These are phyloP conservation scores for Gorsachius magnificus DNA, from an alignment of 2,797 vertebrate species.

Conservation along the genomic window DNA sequence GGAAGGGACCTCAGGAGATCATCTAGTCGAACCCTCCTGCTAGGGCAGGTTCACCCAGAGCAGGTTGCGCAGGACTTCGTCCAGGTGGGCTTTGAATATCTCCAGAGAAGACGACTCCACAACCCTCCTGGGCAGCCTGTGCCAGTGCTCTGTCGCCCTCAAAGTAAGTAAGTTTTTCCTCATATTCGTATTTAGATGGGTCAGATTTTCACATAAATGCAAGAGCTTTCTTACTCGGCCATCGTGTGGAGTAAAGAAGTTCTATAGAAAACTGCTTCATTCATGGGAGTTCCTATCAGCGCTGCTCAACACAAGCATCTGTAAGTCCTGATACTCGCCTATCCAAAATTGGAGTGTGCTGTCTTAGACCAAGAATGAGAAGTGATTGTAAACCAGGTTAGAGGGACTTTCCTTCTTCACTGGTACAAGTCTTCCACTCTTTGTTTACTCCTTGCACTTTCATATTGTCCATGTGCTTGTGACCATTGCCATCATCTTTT, in stretches of 20 bases:
- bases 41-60: no score
- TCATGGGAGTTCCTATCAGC: not conserved
- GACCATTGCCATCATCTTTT: not conserved
- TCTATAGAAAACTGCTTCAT: not conserved
- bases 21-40: no score
- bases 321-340: not conserved
- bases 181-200: not conserved
- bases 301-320: not conserved
- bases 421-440: not conserved
- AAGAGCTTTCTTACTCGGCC: not conserved
- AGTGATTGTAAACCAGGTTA: not conserved
- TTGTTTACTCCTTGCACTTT: not conserved
- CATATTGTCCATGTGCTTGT: rapidly evolving
- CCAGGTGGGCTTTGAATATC: no score
- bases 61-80: no score
- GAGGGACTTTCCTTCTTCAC: not conserved
- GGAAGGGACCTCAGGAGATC: no score
- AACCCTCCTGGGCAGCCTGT: no score
- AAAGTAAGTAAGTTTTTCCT: no score
- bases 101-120: no score
- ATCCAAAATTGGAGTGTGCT: not conserved
- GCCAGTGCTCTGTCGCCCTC: no score
- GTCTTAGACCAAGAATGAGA: not conserved
- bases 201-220: not conserved
- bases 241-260: not conserved